Evolutionary conservation across 2,113 vertebrate genomes (phyloP).

Genomic region (Phocoena phocoena): DNA sequence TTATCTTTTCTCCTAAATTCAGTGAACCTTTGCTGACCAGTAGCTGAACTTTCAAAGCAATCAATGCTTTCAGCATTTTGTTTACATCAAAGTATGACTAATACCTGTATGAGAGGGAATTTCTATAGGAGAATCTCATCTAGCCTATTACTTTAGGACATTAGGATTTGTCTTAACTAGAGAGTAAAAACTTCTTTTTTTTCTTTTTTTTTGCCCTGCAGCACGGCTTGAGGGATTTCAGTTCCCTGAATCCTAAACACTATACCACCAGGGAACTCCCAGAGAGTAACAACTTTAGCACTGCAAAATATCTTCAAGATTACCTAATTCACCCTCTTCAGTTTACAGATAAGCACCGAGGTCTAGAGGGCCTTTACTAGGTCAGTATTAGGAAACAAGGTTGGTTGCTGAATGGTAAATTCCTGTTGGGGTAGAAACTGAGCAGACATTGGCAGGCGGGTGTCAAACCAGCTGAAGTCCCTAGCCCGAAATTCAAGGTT

Average conservation of each 20-base stretch:
- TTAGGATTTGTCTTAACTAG: not conserved
- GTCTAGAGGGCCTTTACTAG: constrained; percentile 20
- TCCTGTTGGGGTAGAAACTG: constrained; percentile 31
- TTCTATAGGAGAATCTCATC: not conserved
- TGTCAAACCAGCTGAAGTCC: not conserved
- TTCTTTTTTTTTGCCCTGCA: not conserved
- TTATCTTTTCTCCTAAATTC: constrained; percentile 7
- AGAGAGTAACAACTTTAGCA: not conserved
- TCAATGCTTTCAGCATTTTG: not conserved
- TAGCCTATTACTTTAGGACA: not conserved
- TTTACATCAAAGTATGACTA: not conserved
- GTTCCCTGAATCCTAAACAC: not conserved
- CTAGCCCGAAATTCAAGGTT: constrained; percentile 25
- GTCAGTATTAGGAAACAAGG: constrained; percentile 40
- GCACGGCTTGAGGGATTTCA: not conserved
- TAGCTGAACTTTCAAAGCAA: constrained; percentile 44
- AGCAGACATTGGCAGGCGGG: not conserved
- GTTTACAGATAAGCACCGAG: constrained; percentile 20
- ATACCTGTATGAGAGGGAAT: not conserved
- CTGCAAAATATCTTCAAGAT: constrained; percentile 19
- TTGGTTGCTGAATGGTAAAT: constrained; percentile 48
- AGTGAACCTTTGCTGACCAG: constrained; percentile 2
- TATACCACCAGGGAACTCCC: not conserved
- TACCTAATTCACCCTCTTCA: constrained; percentile 3
- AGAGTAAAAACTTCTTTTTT: not conserved